Conservation (phyloP, 2,888 invertebrate genomes). For the Leptura quadrifasciata region DNA sequence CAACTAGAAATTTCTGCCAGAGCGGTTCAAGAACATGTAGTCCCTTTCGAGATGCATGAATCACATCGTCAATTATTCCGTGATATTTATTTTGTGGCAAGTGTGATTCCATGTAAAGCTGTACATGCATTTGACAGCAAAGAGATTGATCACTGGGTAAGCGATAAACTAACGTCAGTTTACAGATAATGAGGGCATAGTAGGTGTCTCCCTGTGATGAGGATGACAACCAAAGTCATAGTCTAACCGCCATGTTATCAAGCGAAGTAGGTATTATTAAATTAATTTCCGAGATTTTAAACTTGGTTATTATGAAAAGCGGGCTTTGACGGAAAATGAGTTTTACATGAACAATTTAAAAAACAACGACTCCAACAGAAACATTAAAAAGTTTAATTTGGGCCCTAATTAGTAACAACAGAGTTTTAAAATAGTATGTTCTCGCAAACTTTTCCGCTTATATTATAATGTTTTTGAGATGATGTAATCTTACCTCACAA, state of each 20-base stretch:
- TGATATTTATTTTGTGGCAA: conserved; percentile 56
- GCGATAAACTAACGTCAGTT: conserved; percentile 66
- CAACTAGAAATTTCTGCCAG: conserved; percentile 15
- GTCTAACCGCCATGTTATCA: conserved; percentile 36
- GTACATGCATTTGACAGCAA: conserved; percentile 64
- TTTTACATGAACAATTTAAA: conserved; percentile 25
- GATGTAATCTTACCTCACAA: conserved; percentile 1
- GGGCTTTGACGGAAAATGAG: conserved; percentile 20
- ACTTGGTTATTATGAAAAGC: conserved; percentile 42
- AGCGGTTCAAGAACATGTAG: not conserved
- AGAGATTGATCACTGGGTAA: conserved; percentile 65
- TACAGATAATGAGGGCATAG: conserved; percentile 58
- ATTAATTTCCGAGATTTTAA: conserved; percentile 52
- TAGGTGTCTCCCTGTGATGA: conserved; percentile 44
- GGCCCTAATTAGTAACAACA: conserved; percentile 14
- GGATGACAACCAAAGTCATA: conserved; percentile 52
- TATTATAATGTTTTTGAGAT: not conserved
- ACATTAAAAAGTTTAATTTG: conserved; percentile 24
- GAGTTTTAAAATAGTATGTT: conserved; percentile 26
- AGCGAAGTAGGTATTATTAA: conserved; percentile 46
- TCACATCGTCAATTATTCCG: conserved; percentile 40
- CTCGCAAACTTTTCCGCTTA: conserved; percentile 8
- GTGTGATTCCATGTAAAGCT: conserved; percentile 64
- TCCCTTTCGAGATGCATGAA: conserved; percentile 36
- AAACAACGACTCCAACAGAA: conserved; percentile 19